Evolutionary conservation across 1,140 invertebrate genomes (phyloP).

Genomic region (Charaxes varanes): DNA sequence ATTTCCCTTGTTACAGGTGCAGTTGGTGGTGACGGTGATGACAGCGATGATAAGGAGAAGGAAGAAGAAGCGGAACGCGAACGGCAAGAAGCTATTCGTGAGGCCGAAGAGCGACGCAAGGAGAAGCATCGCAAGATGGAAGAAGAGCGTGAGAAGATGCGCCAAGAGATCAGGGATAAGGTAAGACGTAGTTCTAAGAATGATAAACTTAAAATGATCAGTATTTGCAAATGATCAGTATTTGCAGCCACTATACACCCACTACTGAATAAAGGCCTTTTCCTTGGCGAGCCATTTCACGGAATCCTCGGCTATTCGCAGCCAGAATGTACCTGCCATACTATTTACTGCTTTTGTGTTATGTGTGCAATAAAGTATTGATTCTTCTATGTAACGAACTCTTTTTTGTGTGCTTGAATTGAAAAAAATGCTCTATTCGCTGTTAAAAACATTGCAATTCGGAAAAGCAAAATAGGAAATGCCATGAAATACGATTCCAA

Average conservation of each 20-base stretch:
- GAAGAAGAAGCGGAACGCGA: conserved; percentile 96
- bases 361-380: too few relatives aligned
- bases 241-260: too few relatives aligned
- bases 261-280: too few relatives aligned
- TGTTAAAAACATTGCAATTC: not conserved
- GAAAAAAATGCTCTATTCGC: too few relatives aligned
- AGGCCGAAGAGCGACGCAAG: conserved; percentile 95
- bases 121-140: conserved; percentile 99
- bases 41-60: conserved; percentile 93
- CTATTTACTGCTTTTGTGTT: too few relatives aligned
- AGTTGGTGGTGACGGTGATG: conserved; percentile 91
- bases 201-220: too few relatives aligned
- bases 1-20: conserved; percentile 78
- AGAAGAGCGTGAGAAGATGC: conserved; percentile 97
- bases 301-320: too few relatives aligned
- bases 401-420: too few relatives aligned
- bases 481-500: not conserved
- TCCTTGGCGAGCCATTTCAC: too few relatives aligned
- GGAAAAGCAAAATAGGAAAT: not conserved
- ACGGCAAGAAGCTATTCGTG: conserved; percentile 92
- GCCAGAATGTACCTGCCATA: too few relatives aligned
- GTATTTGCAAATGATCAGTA: too few relatives aligned
- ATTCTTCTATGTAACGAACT: too few relatives aligned
- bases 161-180: conserved; percentile 98
- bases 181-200: conserved; percentile 73